A percentile compares a stretch with the other conserved stretches of the same genome.
These are phyloP conservation scores for Halcyon chelicuti DNA, from an alignment of 2,797 vertebrate species.

Conservation along the genomic window DNA sequence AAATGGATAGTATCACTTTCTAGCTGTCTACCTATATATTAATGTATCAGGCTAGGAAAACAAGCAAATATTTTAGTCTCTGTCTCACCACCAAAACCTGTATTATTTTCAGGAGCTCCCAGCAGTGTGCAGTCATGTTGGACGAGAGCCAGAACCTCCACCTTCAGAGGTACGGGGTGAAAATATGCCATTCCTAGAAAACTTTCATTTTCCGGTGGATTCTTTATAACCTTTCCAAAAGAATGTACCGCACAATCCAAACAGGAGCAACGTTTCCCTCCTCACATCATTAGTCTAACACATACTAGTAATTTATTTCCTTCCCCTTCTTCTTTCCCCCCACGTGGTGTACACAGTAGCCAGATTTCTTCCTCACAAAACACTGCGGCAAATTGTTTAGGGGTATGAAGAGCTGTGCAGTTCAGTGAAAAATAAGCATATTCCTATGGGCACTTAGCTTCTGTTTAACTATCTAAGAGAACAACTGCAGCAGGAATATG, in stretches of 20 bases:
- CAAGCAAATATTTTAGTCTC: background rate
- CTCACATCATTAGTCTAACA: background rate
- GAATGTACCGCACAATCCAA: background rate
- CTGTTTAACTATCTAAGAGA: background rate
- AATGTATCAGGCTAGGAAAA: background rate
- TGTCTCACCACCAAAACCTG: background rate
- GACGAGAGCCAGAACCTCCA: background rate
- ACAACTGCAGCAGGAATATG: background rate
- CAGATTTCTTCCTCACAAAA: background rate
- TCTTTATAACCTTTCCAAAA: background rate
- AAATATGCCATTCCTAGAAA: background rate
- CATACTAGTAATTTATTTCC: background rate
- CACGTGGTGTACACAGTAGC: rapidly evolving
- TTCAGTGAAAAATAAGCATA: background rate
- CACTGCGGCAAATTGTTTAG: background rate
- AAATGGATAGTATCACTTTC: background rate
- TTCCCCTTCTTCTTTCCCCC: background rate
- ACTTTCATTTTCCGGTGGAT: background rate
- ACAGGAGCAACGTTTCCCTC: background rate
- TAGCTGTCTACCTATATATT: background rate
- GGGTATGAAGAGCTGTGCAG: background rate
- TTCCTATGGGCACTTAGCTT: background rate
- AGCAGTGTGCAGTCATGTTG: background rate
- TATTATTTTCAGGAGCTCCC: background rate
- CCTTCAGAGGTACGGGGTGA: background rate